Conservation (phyloP, 2,797 vertebrate genomes). For the Pseudochromis fuscus region DNA sequence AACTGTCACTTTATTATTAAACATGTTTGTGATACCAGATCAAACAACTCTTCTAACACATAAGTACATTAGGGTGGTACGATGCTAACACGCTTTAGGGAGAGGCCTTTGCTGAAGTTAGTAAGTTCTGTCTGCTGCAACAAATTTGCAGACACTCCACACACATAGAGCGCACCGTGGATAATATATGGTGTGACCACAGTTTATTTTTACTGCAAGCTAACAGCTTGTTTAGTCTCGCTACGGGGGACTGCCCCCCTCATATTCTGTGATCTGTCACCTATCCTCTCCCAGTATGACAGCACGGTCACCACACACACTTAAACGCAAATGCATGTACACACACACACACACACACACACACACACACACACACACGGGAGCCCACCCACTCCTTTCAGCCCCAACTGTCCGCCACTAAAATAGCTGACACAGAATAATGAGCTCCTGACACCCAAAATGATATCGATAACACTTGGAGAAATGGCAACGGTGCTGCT, state of each 20-base stretch:
- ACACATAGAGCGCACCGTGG: constrained; percentile 37
- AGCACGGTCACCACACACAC: constrained; percentile 74
- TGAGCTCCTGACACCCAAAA: constrained; percentile 84
- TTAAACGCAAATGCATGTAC: constrained; percentile 24
- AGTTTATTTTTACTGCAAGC: constrained; percentile 81
- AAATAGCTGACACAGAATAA: constrained; percentile 85
- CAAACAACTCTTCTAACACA: constrained; percentile 14
- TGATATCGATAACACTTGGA: constrained; percentile 81
- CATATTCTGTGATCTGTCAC: constrained; percentile 72
- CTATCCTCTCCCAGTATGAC: constrained; percentile 72
- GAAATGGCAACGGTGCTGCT: constrained; percentile 80
- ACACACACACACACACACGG: constrained; percentile 50
- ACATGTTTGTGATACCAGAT: neutral
- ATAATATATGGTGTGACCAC: constrained; percentile 56
- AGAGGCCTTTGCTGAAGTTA: neutral
- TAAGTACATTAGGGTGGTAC: neutral
- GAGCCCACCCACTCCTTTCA: constrained; percentile 63
- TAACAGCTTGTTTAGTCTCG: constrained; percentile 81
- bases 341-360: constrained; percentile 48
- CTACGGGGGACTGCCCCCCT: constrained; percentile 65
- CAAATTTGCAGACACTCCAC: constrained; percentile 54
- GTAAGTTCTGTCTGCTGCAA: constrained; percentile 34
- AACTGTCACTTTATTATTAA: neutral
- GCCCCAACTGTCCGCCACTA: constrained; percentile 66
- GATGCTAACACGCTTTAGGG: neutral